These are phyloP conservation scores for Eubucco bourcierii DNA, from an alignment of 2,113 vertebrate species.

Conservation along the genomic window DNA sequence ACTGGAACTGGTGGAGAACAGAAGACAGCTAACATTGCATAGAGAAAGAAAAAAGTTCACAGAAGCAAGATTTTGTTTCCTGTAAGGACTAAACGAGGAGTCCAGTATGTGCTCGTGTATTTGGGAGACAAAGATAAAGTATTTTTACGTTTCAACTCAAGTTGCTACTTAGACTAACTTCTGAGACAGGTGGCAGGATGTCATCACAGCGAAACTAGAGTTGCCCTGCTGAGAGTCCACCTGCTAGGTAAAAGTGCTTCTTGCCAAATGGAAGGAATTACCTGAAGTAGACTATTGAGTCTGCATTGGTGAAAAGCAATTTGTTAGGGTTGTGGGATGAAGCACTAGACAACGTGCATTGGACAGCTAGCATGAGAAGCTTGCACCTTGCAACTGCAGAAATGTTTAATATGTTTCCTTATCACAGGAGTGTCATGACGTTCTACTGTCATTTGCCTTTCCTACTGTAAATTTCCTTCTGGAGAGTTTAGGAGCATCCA, in stretches of 20 bases:
- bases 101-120: not conserved
- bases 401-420: not conserved
- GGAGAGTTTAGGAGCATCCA: not conserved
- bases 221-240: slow-evolving; percentile 33
- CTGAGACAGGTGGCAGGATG: slow-evolving; percentile 21
- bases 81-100: not conserved
- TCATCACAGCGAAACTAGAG: not conserved
- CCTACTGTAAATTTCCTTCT: not conserved
- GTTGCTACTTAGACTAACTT: not conserved
- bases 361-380: not conserved
- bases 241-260: not conserved
- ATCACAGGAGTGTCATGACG: not conserved
- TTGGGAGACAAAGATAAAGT: not conserved
- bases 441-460: too few relatives aligned
- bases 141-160: not conserved
- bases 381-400: not conserved
- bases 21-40: not conserved
- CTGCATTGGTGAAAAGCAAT: not conserved
- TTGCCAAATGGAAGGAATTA: not conserved
- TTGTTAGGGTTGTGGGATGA: not conserved
- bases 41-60: not conserved
- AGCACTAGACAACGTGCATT: not conserved
- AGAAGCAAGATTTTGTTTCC: not conserved
- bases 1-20: not conserved
- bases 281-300: not conserved